phyloP scores from a whole-genome alignment of 1,140 invertebrate species.

The Pachyrhynchus sulphureomaculatus region DNA sequence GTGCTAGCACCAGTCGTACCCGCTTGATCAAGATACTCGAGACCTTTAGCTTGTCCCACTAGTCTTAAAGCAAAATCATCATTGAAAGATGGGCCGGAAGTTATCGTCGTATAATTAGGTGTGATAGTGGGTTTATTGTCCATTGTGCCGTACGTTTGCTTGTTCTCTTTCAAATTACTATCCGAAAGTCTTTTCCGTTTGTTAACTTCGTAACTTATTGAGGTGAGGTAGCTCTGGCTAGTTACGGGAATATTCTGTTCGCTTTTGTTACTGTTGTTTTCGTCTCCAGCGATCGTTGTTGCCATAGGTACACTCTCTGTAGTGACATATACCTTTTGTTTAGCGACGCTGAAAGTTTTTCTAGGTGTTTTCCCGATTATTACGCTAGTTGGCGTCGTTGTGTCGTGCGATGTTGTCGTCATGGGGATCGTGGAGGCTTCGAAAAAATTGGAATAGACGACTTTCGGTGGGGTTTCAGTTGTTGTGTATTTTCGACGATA shows the following conservation, averaged over 20 bases:
- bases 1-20: slow-evolving; percentile 2
- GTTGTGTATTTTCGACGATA: slow-evolving; percentile 9
- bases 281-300: slow-evolving; percentile 3
- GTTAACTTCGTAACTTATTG: slow-evolving; percentile 50
- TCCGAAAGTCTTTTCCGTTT: slow-evolving; percentile 42
- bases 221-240: slow-evolving; percentile 50
- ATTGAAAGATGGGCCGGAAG: background rate
- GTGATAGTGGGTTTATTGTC: background rate
- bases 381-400: background rate
- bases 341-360: background rate
- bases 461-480: slow-evolving; percentile 29
- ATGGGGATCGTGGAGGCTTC: slow-evolving; percentile 36
- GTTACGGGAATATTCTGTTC: slow-evolving; percentile 37
- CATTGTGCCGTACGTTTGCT: background rate
- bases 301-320: background rate
- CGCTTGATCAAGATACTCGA: slow-evolving; percentile 35
- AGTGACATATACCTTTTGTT: background rate
- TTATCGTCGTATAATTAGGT: background rate
- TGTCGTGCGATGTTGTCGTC: slow-evolving; percentile 1
- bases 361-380: background rate
- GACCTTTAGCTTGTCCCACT: slow-evolving; percentile 45
- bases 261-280: slow-evolving; percentile 1
- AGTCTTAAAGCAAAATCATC: slow-evolving; percentile 38
- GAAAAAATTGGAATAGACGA: slow-evolving; percentile 44
- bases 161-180: background rate